phyloP scores from a whole-genome alignment of 1,140 invertebrate species.

The Laodelphax striatellus region DNA sequence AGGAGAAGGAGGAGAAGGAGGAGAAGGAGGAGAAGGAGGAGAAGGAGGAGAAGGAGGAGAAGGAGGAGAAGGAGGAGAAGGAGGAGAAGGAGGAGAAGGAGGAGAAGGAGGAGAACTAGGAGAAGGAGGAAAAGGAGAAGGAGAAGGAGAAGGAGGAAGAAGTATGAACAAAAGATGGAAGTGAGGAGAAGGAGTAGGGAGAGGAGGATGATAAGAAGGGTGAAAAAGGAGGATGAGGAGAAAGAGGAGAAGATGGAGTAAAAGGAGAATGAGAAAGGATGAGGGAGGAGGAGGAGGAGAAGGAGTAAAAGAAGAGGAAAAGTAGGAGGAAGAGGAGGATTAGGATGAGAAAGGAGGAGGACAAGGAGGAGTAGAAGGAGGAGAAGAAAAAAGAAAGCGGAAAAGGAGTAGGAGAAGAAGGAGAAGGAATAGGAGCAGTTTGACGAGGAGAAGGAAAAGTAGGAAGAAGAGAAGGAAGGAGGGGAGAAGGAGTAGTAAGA shows the following conservation, averaged over 20 bases:
- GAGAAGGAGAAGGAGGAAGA: not conserved
- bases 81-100: not conserved
- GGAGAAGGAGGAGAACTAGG: not conserved
- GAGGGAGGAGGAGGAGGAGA: too few species aligned
- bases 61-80: not conserved
- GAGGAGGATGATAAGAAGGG: not conserved
- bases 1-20: not conserved
- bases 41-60: not conserved
- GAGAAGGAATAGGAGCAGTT: not conserved
- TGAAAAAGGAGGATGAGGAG: not conserved
- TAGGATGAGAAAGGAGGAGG: not conserved
- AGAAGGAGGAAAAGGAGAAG: not conserved
- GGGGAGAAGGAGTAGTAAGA: not conserved
- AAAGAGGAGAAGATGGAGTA: not conserved
- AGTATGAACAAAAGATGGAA: not conserved
- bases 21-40: not conserved
- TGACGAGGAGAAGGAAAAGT: not conserved
- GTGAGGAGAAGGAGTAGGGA: not conserved
- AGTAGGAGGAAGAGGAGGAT: not conserved
- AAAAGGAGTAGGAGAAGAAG: not conserved
- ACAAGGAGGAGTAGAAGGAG: not conserved
- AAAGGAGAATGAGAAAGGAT: not conserved
- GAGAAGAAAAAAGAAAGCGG: not conserved
- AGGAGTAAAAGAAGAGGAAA: too few species aligned
- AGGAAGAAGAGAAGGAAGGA: not conserved